These are phyloP conservation scores for Orthonevra nobilis DNA, from an alignment of 2,888 invertebrate genomes.

Conservation along the genomic window DNA sequence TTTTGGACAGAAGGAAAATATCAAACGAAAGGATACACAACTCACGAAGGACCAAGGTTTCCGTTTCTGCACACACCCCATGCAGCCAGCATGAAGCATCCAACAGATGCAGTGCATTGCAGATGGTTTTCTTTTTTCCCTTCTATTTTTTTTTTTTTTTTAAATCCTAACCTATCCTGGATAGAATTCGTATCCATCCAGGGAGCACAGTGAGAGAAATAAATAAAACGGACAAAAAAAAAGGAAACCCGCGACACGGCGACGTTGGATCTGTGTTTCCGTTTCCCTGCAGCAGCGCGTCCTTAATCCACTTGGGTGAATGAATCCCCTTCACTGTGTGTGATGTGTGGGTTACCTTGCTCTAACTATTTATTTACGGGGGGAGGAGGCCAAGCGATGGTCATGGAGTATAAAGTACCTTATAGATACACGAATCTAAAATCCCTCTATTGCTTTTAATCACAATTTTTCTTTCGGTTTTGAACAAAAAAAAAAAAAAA, in stretches of 20 bases:
- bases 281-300: background rate
- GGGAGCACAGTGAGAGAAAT: background rate
- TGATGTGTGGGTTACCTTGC: too few species aligned
- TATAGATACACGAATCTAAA: constrained; percentile 12
- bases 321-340: background rate
- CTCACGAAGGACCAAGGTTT: too few species aligned
- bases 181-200: constrained; percentile 3
- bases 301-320: constrained; percentile 22
- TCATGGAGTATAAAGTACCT: too few species aligned
- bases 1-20: too few species aligned
- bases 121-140: too few species aligned
- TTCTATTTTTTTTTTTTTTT: background rate
- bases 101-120: too few species aligned
- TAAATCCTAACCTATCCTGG: background rate
- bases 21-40: too few species aligned
- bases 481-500: background rate
- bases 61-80: too few species aligned
- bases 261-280: background rate
- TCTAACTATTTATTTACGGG: too few species aligned
- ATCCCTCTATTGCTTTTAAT: constrained; percentile 46
- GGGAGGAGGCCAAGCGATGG: too few species aligned
- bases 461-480: constrained; percentile 24
- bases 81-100: too few species aligned
- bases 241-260: constrained; percentile 1
- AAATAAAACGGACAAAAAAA: constrained; percentile 5